phyloP scores from a whole-genome alignment of 2,797 vertebrate species.

The Pterois miles region DNA sequence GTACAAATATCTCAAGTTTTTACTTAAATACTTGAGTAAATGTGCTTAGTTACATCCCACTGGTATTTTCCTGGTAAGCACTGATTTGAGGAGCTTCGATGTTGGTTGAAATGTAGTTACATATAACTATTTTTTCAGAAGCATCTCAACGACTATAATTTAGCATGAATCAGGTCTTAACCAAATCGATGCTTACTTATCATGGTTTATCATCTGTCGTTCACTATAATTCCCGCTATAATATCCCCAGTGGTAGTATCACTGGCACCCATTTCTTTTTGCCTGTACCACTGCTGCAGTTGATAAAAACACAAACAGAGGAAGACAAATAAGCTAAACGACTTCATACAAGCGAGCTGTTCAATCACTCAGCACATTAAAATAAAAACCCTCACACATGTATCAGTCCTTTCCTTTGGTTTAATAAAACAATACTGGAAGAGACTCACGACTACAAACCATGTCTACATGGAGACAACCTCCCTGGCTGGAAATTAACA shows the following conservation, averaged over 20 bases:
- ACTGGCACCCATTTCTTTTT: background rate
- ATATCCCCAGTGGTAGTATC: background rate
- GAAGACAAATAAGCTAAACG: background rate
- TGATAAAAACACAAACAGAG: slow-evolving; percentile 17
- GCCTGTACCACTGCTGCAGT: background rate
- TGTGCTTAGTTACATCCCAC: background rate
- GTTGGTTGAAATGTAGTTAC: background rate
- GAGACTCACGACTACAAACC: slow-evolving; percentile 49
- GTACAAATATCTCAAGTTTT: background rate
- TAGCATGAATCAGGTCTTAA: background rate
- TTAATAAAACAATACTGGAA: slow-evolving; percentile 65
- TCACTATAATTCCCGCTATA: background rate
- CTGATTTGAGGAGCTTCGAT: background rate
- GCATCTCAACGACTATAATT: background rate
- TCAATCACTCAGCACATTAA: background rate
- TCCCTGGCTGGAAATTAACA: slow-evolving; percentile 21
- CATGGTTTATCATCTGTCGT: background rate
- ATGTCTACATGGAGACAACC: slow-evolving; percentile 24
- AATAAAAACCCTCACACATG: slow-evolving; percentile 30
- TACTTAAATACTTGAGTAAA: background rate
- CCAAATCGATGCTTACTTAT: background rate
- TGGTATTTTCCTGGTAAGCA: background rate
- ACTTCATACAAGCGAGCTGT: background rate
- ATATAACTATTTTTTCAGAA: background rate
- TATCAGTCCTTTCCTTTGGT: slow-evolving; percentile 40